A percentile compares a stretch with the other conserved stretches of the same genome.
phyloP scores from a whole-genome alignment of 64 coral and sea anemone species.

The Dendronephthya gigantea region DNA sequence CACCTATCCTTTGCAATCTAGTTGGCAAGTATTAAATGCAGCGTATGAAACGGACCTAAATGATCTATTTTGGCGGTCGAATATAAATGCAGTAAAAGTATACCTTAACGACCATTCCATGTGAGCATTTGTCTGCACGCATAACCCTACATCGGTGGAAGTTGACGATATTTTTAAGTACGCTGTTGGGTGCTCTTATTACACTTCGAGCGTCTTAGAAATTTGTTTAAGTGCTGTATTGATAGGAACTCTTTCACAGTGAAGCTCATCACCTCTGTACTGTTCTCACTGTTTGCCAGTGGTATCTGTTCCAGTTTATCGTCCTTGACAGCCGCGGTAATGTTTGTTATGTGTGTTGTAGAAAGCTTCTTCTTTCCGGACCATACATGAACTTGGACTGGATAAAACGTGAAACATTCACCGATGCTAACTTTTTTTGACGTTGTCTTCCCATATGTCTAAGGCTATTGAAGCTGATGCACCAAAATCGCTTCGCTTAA shows the following conservation, averaged over 20 bases:
- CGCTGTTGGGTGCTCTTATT: not conserved
- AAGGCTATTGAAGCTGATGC: not conserved
- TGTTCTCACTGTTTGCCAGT: not conserved
- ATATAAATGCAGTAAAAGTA: not conserved
- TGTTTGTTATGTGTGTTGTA: not conserved
- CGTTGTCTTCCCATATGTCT: not conserved
- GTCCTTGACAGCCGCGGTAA: not conserved
- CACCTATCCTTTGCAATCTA: not conserved
- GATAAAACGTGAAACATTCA: not conserved
- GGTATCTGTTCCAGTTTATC: not conserved
- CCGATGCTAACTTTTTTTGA: not conserved
- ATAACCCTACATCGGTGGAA: conserved; percentile 1
- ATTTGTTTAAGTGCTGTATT: not conserved
- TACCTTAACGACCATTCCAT: not conserved
- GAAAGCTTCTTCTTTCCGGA: not conserved
- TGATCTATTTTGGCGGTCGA: not conserved
- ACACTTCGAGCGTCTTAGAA: not conserved
- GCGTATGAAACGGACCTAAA: not conserved
- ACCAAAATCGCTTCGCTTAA: not conserved
- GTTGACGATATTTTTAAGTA: not conserved
- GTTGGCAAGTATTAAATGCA: not conserved
- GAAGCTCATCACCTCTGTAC: not conserved
- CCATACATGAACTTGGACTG: not conserved
- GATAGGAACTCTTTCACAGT: not conserved
- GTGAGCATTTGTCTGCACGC: not conserved